phyloP scores from a whole-genome alignment of 2,797 vertebrate genomes.

The Podarcis lilfordi region DNA sequence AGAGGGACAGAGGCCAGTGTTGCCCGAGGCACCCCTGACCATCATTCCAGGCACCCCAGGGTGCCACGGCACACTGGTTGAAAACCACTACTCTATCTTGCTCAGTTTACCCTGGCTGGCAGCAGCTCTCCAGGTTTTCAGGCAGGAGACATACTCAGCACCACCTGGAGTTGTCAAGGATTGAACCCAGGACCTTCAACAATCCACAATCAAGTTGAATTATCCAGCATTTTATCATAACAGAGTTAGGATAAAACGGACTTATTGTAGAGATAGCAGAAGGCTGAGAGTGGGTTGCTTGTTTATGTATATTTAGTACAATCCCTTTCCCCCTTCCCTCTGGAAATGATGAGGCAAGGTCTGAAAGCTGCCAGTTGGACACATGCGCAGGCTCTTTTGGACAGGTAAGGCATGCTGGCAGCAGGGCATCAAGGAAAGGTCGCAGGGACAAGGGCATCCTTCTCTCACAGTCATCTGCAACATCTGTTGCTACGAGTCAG shows the following conservation, averaged over 20 bases:
- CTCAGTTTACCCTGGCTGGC: too few relatives aligned
- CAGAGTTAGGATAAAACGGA: neutral
- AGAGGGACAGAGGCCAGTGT: too few relatives aligned
- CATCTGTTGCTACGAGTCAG: constrained; percentile 45
- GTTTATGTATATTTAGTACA: constrained; percentile 19
- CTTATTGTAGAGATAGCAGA: too few relatives aligned
- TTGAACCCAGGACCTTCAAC: too few relatives aligned
- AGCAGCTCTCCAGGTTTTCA: too few relatives aligned
- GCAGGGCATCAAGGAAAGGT: constrained; percentile 21
- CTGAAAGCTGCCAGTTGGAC: constrained; percentile 37
- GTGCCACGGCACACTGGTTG: too few relatives aligned
- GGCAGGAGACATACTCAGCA: too few relatives aligned
- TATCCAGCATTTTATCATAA: neutral
- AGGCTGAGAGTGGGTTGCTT: neutral
- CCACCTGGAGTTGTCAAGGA: too few relatives aligned
- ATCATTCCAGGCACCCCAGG: too few relatives aligned
- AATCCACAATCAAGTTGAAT: neutral
- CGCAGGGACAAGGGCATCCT: constrained; percentile 23
- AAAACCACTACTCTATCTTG: too few relatives aligned
- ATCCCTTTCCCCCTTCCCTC: neutral
- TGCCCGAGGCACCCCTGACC: too few relatives aligned
- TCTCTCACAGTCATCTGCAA: neutral
- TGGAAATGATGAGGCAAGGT: constrained; percentile 44
- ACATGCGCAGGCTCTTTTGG: constrained; percentile 8
- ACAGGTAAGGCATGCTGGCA: neutral